Base-by-base conservation (phyloP, 1,140 invertebrate species). In the Pogonomyrmex californicus region DNA sequence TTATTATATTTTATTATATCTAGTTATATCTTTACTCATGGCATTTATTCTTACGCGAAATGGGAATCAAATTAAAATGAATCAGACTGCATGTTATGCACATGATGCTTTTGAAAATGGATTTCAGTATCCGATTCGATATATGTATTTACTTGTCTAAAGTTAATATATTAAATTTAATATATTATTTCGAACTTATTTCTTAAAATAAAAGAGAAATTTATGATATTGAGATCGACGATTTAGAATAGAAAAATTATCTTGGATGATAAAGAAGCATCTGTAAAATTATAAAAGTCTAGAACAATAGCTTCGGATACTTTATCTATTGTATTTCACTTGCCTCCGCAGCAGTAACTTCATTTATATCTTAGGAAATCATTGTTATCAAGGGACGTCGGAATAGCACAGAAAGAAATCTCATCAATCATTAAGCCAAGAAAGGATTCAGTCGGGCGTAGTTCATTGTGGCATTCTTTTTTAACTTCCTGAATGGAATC, bases 371-470 rank as follows among this genome's bases (percentile, higher is more conserved):
- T 83, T 75, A 83, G 54, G 33, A 75, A 83, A 62, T 83, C 79
- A 83, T 83, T 83, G 79, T 83, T 83, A 83, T 83, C 79, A 75
- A 54, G 47, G 30, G 17, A 83, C 79, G 79, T 75, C 68, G 56
- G 66, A 47, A 54, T 41, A 60, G 79, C 54, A 60, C 41, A 10
- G 54, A 75, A 83, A 83, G 68, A 83, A 83, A 83, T 83, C 79
- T 83, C 79, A 83, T 83, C 68, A 83, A 83, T 83, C 79, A 83
- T 83, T 83, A 83, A 83, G 79, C 70, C 44, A 49, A 83, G 79
- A 83, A 83, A 75, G 54, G 68, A 83, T 83, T 62, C 68, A 75
- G 68, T 49, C 79, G 68, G 41, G 79, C 68, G 79, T 82, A 82
- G 30, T 62, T 83, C 79, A 83, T 75, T 83, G 79, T 83, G 68